A percentile compares a stretch with the other conserved stretches of the same genome.
Evolutionary conservation across 2,888 invertebrate species (phyloP).

Genomic region (Melitaea athalia): DNA sequence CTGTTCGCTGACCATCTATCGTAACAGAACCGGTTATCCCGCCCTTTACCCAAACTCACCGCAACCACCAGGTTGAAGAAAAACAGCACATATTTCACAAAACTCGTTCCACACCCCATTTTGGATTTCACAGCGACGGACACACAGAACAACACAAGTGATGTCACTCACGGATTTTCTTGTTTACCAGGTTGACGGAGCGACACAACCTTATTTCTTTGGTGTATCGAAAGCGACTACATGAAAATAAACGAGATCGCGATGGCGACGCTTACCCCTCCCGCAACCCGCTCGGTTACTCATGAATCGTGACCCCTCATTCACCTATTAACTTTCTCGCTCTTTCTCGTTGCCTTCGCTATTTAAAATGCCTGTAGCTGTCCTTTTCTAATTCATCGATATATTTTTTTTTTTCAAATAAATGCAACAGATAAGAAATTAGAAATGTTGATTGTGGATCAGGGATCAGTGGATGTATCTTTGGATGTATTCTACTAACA

Average conservation of each 20-base stretch:
- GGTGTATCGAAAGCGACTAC: conserved; percentile 66
- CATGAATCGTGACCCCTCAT: conserved; percentile 71
- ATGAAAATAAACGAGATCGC: conserved; percentile 66
- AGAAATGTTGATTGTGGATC: conserved; percentile 17
- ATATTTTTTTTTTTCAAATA: conserved; percentile 14
- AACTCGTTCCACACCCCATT: conserved; percentile 88
- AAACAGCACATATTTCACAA: conserved; percentile 91
- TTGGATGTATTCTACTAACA: no score
- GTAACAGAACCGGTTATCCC: conserved; percentile 72
- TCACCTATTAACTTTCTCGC: conserved; percentile 60
- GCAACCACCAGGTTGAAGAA: conserved; percentile 89
- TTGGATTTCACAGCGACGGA: conserved; percentile 60
- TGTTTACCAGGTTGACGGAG: conserved; percentile 51
- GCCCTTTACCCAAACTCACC: conserved; percentile 81
- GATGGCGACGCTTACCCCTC: conserved; percentile 63
- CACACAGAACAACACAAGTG: conserved; percentile 67
- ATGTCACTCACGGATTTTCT: conserved; percentile 64
- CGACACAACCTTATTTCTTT: conserved; percentile 46
- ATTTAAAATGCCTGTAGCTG: conserved; percentile 30
- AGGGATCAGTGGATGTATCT: no score
- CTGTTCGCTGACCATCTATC: conserved; percentile 67
- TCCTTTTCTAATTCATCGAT: conserved; percentile 53
- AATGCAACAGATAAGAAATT: conserved; percentile 20
- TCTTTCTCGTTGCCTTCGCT: conserved; percentile 46
- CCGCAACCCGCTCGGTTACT: conserved; percentile 44